phyloP scores from a whole-genome alignment of 1,140 invertebrate genomes.

The Oppia nitens region DNA sequence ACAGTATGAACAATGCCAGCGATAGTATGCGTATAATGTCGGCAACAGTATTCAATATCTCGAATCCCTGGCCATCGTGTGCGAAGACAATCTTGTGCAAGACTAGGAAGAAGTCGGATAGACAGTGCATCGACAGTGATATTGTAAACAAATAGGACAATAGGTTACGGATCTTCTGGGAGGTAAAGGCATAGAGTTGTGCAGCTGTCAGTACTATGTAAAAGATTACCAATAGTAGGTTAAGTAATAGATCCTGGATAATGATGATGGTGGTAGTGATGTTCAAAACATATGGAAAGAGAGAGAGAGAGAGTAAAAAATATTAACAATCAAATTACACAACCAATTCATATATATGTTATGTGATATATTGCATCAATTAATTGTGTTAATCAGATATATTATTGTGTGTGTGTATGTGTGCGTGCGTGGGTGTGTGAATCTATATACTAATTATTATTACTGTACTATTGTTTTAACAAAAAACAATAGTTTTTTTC shows the following conservation, averaged over 20 bases:
- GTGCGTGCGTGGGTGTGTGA: too few relatives aligned
- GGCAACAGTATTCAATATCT: constrained; percentile 57
- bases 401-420: too few relatives aligned
- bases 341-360: too few relatives aligned
- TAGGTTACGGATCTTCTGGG: constrained; percentile 70
- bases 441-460: too few relatives aligned
- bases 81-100: constrained; percentile 78
- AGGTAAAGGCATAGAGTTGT: constrained; percentile 69
- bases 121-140: constrained; percentile 64
- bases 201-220: constrained; percentile 71
- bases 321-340: too few relatives aligned
- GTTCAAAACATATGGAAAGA: background rate
- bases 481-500: background rate
- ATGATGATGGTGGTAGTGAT: background rate
- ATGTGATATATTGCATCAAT: too few relatives aligned
- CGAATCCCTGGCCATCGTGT: constrained; percentile 66
- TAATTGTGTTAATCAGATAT: too few relatives aligned
- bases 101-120: constrained; percentile 65
- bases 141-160: constrained; percentile 78
- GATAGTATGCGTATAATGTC: constrained; percentile 81
- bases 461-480: background rate
- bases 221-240: constrained; percentile 68
- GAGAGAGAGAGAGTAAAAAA: background rate
- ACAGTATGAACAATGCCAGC: constrained; percentile 75
- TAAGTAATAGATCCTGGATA: constrained; percentile 33